A percentile compares a stretch with the other conserved stretches of the same genome.
These are phyloP conservation scores for Fulmarus glacialis DNA, from an alignment of 2,113 vertebrate species.

Conservation along the genomic window DNA sequence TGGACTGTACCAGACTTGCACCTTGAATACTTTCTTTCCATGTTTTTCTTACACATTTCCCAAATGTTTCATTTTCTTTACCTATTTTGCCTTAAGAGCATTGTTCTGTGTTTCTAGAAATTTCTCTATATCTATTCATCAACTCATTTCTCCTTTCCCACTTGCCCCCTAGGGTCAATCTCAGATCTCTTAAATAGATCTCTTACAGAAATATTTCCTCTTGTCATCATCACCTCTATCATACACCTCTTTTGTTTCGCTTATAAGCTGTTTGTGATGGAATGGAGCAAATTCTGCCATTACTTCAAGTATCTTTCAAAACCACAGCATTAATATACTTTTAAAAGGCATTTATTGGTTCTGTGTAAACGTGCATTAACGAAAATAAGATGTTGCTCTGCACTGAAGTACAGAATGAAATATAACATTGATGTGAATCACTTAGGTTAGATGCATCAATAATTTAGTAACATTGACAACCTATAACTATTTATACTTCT, in stretches of 20 bases:
- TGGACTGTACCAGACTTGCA: fast-evolving
- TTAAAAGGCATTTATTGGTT: not conserved
- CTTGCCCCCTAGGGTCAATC: not conserved
- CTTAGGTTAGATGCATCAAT: not conserved
- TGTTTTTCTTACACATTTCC: not conserved
- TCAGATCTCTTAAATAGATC: not conserved
- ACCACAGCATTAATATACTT: not conserved
- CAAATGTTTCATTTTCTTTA: not conserved
- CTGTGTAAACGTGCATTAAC: not conserved
- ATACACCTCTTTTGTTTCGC: not conserved
- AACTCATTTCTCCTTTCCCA: not conserved
- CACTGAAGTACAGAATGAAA: not conserved
- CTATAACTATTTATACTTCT: not conserved
- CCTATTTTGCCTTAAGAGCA: not conserved
- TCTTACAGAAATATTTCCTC: not conserved
- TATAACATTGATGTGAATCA: not conserved
- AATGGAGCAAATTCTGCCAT: not conserved
- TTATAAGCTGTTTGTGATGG: not conserved
- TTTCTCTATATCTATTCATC: not conserved
- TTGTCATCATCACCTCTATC: not conserved
- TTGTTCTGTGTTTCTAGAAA: not conserved
- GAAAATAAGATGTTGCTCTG: not conserved
- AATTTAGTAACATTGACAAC: not conserved
- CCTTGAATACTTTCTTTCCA: not conserved
- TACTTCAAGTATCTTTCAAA: not conserved